phyloP scores from a whole-genome alignment of 2,113 vertebrate genomes.

The Globicephala melas region DNA sequence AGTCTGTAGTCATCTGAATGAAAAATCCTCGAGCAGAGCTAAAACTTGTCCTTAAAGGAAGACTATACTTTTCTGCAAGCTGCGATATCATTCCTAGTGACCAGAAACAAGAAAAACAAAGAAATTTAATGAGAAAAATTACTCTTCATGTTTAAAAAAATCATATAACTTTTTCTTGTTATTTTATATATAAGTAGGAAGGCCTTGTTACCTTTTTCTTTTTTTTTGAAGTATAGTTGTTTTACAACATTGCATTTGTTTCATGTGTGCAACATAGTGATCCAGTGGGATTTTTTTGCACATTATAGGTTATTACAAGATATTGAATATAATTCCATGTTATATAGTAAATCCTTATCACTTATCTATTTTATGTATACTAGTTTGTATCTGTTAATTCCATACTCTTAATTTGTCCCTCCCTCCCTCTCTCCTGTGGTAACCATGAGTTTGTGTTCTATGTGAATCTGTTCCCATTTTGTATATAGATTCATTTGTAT shows the following conservation, averaged over 20 bases:
- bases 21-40: constrained; percentile 94
- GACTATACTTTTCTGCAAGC: constrained; percentile 88
- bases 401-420: not conserved
- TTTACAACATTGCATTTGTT: not conserved
- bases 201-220: not conserved
- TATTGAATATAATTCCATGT: not conserved
- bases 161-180: not conserved
- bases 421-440: not conserved
- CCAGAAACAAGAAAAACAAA: constrained; percentile 1
- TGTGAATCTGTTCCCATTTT: not conserved
- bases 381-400: not conserved
- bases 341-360: not conserved
- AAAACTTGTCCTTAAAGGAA: constrained; percentile 95
- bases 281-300: not conserved
- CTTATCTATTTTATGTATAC: not conserved
- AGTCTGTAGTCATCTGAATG: constrained; percentile 92
- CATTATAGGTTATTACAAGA: not conserved
- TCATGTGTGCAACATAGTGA: not conserved
- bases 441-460: not conserved
- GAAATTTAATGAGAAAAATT: constrained; percentile 17
- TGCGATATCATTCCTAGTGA: constrained; percentile 91
- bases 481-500: not conserved
- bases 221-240: not conserved
- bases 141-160: not conserved
- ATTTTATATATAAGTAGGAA: constrained; percentile 23